A percentile compares a stretch with the other conserved stretches of the same genome.
Conservation (phyloP, 2,797 vertebrate species). For the Pelochelys cantorii region DNA sequence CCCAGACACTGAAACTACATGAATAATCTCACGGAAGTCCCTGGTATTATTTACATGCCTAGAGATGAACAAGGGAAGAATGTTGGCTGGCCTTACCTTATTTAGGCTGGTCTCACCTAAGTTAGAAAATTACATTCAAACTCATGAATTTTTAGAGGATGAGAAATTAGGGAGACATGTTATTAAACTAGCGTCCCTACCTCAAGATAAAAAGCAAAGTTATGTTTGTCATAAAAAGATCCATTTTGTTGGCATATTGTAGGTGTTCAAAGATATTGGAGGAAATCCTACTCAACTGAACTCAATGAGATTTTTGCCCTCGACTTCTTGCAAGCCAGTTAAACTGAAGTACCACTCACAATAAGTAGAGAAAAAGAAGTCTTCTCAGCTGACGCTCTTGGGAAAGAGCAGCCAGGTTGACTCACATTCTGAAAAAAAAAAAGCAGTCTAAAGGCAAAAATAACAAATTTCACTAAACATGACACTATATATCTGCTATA, state of each 20-base stretch:
- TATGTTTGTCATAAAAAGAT: not conserved
- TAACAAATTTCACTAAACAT: not conserved
- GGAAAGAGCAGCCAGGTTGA: not conserved
- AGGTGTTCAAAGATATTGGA: slow-evolving; percentile 14
- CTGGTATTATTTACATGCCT: slow-evolving; percentile 8
- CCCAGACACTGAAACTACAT: slow-evolving; percentile 1
- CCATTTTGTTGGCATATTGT: slow-evolving; percentile 37
- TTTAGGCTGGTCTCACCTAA: slow-evolving; percentile 11
- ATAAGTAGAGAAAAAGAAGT: not conserved
- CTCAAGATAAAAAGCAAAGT: slow-evolving; percentile 21
- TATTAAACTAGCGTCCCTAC: slow-evolving; percentile 4
- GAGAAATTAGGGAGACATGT: slow-evolving; percentile 31
- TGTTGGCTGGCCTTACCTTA: slow-evolving; percentile 10
- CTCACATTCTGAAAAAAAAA: not conserved
- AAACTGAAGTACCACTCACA: rapidly evolving
- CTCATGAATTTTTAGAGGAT: slow-evolving; percentile 24
- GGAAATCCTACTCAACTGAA: not conserved
- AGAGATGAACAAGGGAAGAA: slow-evolving; percentile 17
- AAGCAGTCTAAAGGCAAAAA: not conserved
- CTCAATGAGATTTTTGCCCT: not conserved
- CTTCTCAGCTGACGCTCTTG: not conserved
- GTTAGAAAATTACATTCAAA: slow-evolving; percentile 59
- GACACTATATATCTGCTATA: not conserved
- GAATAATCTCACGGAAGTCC: slow-evolving; percentile 30
- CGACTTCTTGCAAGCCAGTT: not conserved